Conservation (phyloP, 2,797 vertebrate species). For the Micrastur ruficollis region DNA sequence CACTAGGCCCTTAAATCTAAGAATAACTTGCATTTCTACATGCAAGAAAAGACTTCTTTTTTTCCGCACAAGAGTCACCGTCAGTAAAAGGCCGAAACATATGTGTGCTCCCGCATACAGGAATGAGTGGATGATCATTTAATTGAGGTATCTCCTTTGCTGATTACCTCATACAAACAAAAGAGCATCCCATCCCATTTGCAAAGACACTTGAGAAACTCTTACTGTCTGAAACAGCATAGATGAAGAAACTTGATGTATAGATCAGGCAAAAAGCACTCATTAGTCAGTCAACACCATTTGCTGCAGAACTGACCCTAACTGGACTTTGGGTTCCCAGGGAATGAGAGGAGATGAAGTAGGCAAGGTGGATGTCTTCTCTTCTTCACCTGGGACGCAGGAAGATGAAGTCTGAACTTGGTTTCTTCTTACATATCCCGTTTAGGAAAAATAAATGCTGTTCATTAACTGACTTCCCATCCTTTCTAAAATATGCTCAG, state of each 20-base stretch:
- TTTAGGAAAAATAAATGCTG: neutral
- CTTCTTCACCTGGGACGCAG: neutral
- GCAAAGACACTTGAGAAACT: neutral
- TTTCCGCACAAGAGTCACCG: neutral
- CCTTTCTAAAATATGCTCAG: neutral
- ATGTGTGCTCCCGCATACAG: accelerated
- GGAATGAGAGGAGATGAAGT: neutral
- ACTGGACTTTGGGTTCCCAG: neutral
- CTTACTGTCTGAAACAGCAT: neutral
- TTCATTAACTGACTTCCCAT: neutral
- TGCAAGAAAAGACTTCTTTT: neutral
- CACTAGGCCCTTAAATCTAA: constrained; percentile 26
- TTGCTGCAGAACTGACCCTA: neutral
- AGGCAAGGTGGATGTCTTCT: accelerated
- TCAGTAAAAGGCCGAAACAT: neutral
- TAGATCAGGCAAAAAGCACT: neutral
- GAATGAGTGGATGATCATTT: neutral
- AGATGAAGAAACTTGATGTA: neutral
- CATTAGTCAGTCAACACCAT: neutral
- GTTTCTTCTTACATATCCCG: neutral
- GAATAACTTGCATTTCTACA: neutral
- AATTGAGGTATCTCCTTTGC: neutral
- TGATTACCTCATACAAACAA: neutral
- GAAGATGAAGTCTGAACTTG: neutral
- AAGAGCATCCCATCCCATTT: neutral